A percentile compares a stretch with the other conserved stretches of the same genome.
These are phyloP conservation scores for Mactromeris polynyma DNA, from an alignment of 2,888 invertebrate genomes.

Conservation along the genomic window DNA sequence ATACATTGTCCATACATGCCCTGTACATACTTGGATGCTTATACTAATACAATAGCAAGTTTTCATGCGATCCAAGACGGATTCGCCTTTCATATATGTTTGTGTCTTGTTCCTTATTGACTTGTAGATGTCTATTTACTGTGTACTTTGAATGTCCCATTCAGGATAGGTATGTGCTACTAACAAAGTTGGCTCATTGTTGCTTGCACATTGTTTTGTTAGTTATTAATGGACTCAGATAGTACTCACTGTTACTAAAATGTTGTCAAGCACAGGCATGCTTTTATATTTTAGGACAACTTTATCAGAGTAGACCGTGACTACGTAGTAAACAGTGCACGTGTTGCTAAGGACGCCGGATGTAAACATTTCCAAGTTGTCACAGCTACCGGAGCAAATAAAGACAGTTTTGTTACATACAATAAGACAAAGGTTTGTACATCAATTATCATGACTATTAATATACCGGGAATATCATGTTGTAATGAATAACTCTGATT, in stretches of 20 bases:
- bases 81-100: too few relatives aligned
- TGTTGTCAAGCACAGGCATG: neutral
- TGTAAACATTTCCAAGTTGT: conserved; percentile 88
- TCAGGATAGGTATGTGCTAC: too few relatives aligned
- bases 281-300: conserved; percentile 83
- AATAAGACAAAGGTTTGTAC: conserved; percentile 87
- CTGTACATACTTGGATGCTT: too few relatives aligned
- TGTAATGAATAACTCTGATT: neutral
- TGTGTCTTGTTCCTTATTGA: too few relatives aligned
- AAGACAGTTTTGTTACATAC: conserved; percentile 87
- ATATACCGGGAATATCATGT: too few relatives aligned
- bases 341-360: conserved; percentile 87
- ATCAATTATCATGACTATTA: neutral
- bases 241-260: neutral
- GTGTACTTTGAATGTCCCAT: too few relatives aligned
- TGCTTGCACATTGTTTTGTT: neutral
- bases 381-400: conserved; percentile 87
- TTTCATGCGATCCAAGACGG: too few relatives aligned
- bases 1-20: too few relatives aligned
- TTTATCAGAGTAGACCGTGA: conserved; percentile 88
- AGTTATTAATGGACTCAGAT: neutral
- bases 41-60: too few relatives aligned
- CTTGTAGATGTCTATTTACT: too few relatives aligned
- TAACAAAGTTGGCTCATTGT: too few relatives aligned
- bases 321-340: conserved; percentile 88